Conservation (phyloP, 1,140 invertebrate species). For the Cheumatopsyche charites region DNA sequence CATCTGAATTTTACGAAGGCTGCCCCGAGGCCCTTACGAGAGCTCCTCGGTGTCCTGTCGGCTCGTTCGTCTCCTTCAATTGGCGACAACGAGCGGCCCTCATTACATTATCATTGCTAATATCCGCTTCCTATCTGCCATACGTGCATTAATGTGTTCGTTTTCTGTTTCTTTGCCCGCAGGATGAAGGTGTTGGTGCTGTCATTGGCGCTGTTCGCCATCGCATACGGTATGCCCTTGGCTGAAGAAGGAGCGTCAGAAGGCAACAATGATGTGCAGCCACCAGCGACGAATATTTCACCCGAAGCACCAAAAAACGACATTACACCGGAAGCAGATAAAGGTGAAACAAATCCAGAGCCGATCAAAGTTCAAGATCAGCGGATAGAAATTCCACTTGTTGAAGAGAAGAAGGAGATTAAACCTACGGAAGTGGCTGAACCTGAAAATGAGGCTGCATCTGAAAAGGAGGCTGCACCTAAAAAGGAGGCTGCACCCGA, state of each 20-base stretch:
- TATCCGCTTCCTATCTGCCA: conserved; percentile 41
- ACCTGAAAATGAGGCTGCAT: background rate
- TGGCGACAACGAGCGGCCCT: conserved; percentile 41
- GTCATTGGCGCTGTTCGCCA: conserved; percentile 40
- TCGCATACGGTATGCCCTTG: conserved; percentile 37
- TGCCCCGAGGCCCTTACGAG: too few relatives aligned
- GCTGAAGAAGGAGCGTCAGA: conserved; percentile 21
- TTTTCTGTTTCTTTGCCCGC: conserved; percentile 35
- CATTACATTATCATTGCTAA: conserved; percentile 46
- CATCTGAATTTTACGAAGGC: background rate
- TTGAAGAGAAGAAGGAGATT: background rate
- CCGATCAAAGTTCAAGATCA: background rate
- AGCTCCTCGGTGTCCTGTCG: background rate
- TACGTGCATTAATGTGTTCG: background rate
- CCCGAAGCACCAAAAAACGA: conserved; percentile 9
- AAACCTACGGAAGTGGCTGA: background rate
- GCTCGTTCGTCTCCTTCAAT: conserved; percentile 41
- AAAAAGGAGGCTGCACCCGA: conserved; percentile 24
- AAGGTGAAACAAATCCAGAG: background rate
- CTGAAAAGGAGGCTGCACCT: background rate
- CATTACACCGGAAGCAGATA: background rate
- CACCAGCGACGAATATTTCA: too few relatives aligned
- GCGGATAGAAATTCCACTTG: background rate
- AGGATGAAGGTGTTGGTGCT: conserved; percentile 47
- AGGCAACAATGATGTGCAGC: conserved; percentile 40